These are phyloP conservation scores for Tenthredo distinguenda DNA, from an alignment of 2,888 invertebrate species.

Conservation along the genomic window DNA sequence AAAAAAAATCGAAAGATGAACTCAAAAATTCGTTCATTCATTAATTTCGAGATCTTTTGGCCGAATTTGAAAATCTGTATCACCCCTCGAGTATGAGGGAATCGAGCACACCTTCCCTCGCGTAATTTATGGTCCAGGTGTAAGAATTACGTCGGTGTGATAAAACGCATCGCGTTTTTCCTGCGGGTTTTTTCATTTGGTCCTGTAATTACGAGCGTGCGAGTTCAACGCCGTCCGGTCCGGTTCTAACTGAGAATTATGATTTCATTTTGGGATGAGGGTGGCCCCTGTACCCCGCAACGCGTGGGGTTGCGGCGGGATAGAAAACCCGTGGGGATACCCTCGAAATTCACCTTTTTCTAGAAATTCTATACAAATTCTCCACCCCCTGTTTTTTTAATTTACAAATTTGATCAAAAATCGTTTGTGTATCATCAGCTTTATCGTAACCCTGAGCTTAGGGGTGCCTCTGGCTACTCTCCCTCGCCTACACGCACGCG, in stretches of 20 bases:
- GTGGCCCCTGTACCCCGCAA: background rate
- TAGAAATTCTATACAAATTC: background rate
- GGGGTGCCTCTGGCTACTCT: too few relatives aligned
- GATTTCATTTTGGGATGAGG: slow-evolving; percentile 7
- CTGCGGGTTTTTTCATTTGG: background rate
- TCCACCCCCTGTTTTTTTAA: background rate
- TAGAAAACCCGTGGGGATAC: background rate
- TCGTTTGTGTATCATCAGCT: too few relatives aligned
- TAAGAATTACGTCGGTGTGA: too few relatives aligned
- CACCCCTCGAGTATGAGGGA: too few relatives aligned
- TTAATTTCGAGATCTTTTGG: too few relatives aligned
- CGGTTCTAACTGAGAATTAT: slow-evolving; percentile 27
- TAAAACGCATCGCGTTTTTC: too few relatives aligned
- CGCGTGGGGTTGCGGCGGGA: background rate
- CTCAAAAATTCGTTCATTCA: too few relatives aligned
- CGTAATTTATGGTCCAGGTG: too few relatives aligned
- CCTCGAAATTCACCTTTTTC: background rate
- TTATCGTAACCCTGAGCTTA: too few relatives aligned
- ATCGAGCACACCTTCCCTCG: too few relatives aligned
- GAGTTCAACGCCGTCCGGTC: background rate
- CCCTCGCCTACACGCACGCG: background rate
- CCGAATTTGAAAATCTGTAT: too few relatives aligned
- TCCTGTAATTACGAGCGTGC: background rate
- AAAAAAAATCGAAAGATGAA: background rate
- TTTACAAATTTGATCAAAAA: too few relatives aligned